phyloP scores from a whole-genome alignment of 2,888 invertebrate genomes.

The Bugulina stolonifera region DNA sequence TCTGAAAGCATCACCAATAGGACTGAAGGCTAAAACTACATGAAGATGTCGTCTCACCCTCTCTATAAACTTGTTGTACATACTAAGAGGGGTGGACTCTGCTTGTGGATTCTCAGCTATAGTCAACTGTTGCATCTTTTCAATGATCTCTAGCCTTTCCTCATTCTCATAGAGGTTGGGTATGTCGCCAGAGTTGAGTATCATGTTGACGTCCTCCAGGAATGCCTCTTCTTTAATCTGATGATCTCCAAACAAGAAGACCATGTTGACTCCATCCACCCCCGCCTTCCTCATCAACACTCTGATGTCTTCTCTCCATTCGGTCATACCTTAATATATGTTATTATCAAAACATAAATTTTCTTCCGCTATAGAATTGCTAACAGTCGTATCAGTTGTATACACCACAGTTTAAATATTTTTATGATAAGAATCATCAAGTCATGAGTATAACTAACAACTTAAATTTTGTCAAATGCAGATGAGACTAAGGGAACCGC shows the following conservation, averaged over 20 bases:
- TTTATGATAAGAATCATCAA: no score
- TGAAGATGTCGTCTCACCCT: slow-evolving; percentile 47
- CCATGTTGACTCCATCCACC: slow-evolving; percentile 45
- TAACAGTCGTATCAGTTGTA: no score
- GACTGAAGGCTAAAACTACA: slow-evolving; percentile 51
- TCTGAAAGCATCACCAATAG: slow-evolving; percentile 51
- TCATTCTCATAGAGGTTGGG: slow-evolving; percentile 52
- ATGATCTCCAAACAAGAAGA: slow-evolving; percentile 51
- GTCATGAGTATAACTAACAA: no score
- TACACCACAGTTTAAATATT: no score
- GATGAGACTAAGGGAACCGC: no score
- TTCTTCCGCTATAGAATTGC: no score
- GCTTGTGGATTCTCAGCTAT: slow-evolving; percentile 44
- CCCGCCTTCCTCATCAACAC: slow-evolving; percentile 46
- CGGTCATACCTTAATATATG: slow-evolving; percentile 32
- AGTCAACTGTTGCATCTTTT: slow-evolving; percentile 50
- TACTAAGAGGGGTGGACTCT: slow-evolving; percentile 49
- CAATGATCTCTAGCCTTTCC: slow-evolving; percentile 50
- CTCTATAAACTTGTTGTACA: slow-evolving; percentile 53
- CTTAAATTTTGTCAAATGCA: no score
- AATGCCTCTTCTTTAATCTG: slow-evolving; percentile 52
- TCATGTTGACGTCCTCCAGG: slow-evolving; percentile 52
- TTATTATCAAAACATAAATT: no score
- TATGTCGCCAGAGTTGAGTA: slow-evolving; percentile 52
- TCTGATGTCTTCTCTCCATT: slow-evolving; percentile 51